Percentiles rank a stretch among this genome's conserved stretches.
These are phyloP conservation scores for Gorsachius magnificus DNA, from an alignment of 2,797 vertebrate genomes.

Conservation along the genomic window DNA sequence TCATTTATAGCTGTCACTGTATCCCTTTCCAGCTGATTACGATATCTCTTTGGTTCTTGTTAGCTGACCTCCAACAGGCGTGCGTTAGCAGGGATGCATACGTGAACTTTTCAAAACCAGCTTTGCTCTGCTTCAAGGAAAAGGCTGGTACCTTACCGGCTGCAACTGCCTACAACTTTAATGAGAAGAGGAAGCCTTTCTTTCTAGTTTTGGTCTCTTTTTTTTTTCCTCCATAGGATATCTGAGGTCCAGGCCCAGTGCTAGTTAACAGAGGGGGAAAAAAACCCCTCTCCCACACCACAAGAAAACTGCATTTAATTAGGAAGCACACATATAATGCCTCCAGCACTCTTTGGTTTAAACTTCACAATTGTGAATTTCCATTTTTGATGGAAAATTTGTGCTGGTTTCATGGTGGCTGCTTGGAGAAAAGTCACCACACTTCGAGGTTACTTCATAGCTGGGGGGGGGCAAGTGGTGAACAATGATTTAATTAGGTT, in stretches of 20 bases:
- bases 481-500: constrained; percentile 64
- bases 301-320: constrained; percentile 34
- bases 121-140: background rate
- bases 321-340: background rate
- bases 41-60: background rate
- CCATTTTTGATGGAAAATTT: constrained; percentile 54
- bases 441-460: constrained; percentile 18
- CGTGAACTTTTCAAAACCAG: background rate
- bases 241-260: background rate
- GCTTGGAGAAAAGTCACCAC: constrained; percentile 54
- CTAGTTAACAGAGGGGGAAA: background rate
- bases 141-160: background rate
- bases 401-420: constrained; percentile 62
- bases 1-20: accelerated
- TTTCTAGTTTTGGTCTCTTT: background rate
- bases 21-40: background rate
- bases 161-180: background rate
- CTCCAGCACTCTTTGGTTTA: constrained; percentile 16
- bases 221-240: background rate
- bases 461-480: background rate
- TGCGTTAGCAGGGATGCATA: background rate
- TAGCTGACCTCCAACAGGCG: background rate
- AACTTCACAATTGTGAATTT: constrained; percentile 1
- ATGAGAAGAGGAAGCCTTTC: background rate
- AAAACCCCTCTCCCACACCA: background rate